A percentile compares a stretch with the other conserved stretches of the same genome.
phyloP scores from a whole-genome alignment of 2,113 vertebrate species.

The Heterotis niloticus region DNA sequence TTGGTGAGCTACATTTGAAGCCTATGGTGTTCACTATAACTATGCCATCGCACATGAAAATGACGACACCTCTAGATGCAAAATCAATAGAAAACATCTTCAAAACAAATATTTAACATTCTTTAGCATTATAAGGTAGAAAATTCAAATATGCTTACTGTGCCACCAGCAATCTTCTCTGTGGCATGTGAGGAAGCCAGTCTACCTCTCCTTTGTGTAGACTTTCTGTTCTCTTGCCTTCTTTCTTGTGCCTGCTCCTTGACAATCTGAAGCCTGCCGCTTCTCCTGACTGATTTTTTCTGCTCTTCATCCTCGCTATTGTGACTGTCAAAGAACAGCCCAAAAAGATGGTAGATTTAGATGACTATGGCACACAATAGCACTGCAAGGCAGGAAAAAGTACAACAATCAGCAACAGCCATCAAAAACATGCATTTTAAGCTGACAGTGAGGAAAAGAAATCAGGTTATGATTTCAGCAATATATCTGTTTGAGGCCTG shows the following conservation, averaged over 20 bases:
- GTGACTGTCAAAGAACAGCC: not conserved
- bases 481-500: not conserved
- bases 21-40: no score
- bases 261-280: conserved; percentile 39
- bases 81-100: not conserved
- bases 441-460: no score
- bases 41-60: not conserved
- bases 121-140: not conserved
- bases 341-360: no score
- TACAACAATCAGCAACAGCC: no score
- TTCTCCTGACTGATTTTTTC: conserved; percentile 33
- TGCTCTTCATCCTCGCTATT: conserved; percentile 41
- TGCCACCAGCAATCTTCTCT: conserved; percentile 32
- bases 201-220: conserved; percentile 25
- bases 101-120: no score
- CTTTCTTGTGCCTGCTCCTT: conserved; percentile 22
- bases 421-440: no score
- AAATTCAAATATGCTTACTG: conserved; percentile 39
- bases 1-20: no score
- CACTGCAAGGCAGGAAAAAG: no score
- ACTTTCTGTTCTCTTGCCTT: conserved; percentile 20
- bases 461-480: no score
- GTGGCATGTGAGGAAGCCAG: conserved; percentile 28
- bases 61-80: not conserved
- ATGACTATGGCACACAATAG: no score